These are phyloP conservation scores for Margarornis squamiger DNA, from an alignment of 2,797 vertebrate genomes.

Conservation along the genomic window DNA sequence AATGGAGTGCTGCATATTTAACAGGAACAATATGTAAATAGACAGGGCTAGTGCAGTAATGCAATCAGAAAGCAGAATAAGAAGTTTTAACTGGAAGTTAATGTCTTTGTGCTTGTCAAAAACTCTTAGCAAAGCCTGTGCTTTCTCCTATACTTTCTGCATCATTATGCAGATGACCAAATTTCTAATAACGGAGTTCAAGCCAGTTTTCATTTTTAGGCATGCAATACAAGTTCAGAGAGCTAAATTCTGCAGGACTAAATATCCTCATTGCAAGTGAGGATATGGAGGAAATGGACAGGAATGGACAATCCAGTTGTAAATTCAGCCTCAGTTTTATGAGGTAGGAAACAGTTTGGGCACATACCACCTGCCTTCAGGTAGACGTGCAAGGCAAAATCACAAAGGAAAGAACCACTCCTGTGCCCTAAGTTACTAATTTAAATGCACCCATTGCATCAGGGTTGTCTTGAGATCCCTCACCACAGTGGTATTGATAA, in stretches of 20 bases:
- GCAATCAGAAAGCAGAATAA: neutral
- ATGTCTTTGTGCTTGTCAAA: neutral
- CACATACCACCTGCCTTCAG: neutral
- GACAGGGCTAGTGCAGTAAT: neutral
- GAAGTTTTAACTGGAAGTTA: neutral
- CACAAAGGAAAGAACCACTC: neutral
- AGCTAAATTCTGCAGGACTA: neutral
- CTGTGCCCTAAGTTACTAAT: neutral
- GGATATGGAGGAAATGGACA: too few relatives aligned
- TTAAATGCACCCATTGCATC: neutral
- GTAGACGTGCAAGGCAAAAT: neutral
- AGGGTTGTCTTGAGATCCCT: neutral
- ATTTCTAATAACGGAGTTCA: neutral
- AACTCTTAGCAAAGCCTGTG: neutral
- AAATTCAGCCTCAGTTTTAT: neutral
- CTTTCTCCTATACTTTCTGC: neutral
- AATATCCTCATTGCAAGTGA: rapidly evolving
- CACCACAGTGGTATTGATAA: neutral
- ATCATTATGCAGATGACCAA: neutral
- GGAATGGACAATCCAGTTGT: neutral
- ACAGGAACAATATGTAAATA: neutral
- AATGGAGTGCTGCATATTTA: neutral
- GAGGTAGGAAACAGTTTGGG: neutral
- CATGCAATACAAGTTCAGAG: rapidly evolving
- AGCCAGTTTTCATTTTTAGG: neutral